Percentiles rank a stretch among this genome's conserved stretches.
Evolutionary conservation across 2,113 vertebrate genomes (phyloP).

Genomic region (Polypterus senegalus): DNA sequence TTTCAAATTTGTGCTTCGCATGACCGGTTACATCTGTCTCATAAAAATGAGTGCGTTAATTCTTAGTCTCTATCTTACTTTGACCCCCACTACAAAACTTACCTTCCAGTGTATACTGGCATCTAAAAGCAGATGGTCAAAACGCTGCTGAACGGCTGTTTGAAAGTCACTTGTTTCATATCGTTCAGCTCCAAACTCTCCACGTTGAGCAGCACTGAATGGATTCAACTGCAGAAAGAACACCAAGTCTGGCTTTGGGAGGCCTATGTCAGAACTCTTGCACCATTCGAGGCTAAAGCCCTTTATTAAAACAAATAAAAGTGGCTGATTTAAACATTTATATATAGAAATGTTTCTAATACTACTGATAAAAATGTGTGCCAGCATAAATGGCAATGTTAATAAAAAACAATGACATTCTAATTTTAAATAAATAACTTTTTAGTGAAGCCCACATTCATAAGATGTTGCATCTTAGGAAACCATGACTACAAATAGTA

Average conservation of each 20-base stretch:
- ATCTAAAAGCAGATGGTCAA: conserved; percentile 66
- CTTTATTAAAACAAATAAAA: conserved; percentile 32
- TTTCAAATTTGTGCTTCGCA: no score
- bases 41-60: no score
- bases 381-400: no score
- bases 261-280: conserved; percentile 69
- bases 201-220: conserved; percentile 48
- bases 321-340: no score
- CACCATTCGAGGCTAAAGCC: conserved; percentile 83
- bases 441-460: no score
- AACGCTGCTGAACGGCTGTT: conserved; percentile 53
- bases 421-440: no score
- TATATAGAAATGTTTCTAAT: no score
- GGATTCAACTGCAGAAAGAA: conserved; percentile 71
- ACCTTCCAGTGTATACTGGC: conserved; percentile 79
- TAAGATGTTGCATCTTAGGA: no score
- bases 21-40: no score
- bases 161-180: conserved; percentile 75
- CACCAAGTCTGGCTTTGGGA: conserved; percentile 86
- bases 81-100: conserved; percentile 9
- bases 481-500: no score
- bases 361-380: no score
- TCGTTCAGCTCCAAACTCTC: conserved; percentile 66
- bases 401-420: no score
- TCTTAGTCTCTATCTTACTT: background rate